Conservation (phyloP, 2,113 vertebrate species). For the Cyprinodon variegatus region DNA sequence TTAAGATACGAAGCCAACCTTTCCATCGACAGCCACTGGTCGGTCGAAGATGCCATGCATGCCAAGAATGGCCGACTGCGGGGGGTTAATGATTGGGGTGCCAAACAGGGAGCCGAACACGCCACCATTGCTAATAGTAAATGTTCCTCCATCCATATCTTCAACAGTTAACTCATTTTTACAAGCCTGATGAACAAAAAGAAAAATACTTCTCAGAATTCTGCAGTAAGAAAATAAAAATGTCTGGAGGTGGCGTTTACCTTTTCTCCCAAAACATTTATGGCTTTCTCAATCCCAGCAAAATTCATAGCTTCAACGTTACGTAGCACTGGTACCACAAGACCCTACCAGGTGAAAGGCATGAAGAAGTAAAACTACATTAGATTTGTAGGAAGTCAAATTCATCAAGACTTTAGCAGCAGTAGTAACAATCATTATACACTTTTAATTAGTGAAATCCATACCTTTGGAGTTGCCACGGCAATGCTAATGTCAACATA, state of each 20-base stretch:
- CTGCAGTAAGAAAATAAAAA: background rate
- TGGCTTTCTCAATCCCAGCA: slow-evolving; percentile 88
- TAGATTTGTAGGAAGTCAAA: background rate
- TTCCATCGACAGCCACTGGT: slow-evolving; percentile 88
- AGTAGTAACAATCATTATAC: background rate
- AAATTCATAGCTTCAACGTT: slow-evolving; percentile 95
- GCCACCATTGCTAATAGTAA: slow-evolving; percentile 95
- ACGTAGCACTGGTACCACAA: slow-evolving; percentile 93
- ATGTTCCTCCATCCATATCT: slow-evolving; percentile 97
- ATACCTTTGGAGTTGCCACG: slow-evolving; percentile 92
- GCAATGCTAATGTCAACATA: slow-evolving; percentile 96
- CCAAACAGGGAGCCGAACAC: slow-evolving; percentile 95
- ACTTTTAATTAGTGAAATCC: background rate
- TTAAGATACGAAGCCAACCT: slow-evolving; percentile 77
- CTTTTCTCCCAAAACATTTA: slow-evolving; percentile 92
- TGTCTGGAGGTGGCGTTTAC: slow-evolving; percentile 66
- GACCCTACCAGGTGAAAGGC: slow-evolving; percentile 78
- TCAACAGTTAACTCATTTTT: slow-evolving; percentile 94
- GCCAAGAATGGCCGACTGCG: slow-evolving; percentile 94
- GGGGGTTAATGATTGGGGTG: slow-evolving; percentile 95
- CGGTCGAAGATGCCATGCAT: slow-evolving; percentile 94
- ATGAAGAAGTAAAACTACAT: background rate
- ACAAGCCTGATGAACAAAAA: slow-evolving; percentile 82
- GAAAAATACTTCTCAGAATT: background rate
- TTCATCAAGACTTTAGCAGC: background rate